Conservation (phyloP, 2,888 invertebrate genomes). For the Entomobrya proxima region DNA sequence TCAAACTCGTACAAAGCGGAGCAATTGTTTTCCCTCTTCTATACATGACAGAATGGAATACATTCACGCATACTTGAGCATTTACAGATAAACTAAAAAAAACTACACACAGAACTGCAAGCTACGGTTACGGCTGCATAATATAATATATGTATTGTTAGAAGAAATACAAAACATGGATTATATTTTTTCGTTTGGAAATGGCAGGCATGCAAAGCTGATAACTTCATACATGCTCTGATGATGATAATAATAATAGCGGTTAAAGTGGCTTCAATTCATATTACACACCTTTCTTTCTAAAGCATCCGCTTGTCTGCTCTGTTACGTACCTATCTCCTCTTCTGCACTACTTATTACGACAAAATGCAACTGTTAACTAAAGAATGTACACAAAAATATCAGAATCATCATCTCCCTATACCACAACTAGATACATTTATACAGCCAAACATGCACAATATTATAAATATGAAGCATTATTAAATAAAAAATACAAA, state of each 20-base stretch:
- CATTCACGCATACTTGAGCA: too few species aligned
- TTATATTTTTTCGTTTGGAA: slow-evolving; percentile 14
- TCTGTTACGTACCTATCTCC: not conserved
- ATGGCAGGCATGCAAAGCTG: slow-evolving; percentile 55
- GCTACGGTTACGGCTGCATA: not conserved
- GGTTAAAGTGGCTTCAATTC: slow-evolving; percentile 60
- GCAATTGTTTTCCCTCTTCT: too few species aligned
- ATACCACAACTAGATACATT: not conserved
- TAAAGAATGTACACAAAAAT: not conserved
- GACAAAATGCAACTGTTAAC: slow-evolving; percentile 38
- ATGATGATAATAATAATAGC: slow-evolving; percentile 46
- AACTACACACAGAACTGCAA: not conserved
- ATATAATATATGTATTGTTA: not conserved
- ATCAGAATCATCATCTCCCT: not conserved
- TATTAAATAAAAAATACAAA: not conserved
- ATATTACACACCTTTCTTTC: slow-evolving; percentile 50
- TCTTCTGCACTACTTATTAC: slow-evolving; percentile 1
- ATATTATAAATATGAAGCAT: not conserved
- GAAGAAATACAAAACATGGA: not conserved
- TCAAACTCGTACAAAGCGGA: too few species aligned
- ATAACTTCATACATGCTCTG: slow-evolving; percentile 53
- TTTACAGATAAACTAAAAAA: too few species aligned
- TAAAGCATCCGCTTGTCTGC: slow-evolving; percentile 20
- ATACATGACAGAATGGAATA: too few species aligned
- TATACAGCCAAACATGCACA: not conserved